phyloP scores from a whole-genome alignment of 2,113 vertebrate species.

The Scomber japonicus region DNA sequence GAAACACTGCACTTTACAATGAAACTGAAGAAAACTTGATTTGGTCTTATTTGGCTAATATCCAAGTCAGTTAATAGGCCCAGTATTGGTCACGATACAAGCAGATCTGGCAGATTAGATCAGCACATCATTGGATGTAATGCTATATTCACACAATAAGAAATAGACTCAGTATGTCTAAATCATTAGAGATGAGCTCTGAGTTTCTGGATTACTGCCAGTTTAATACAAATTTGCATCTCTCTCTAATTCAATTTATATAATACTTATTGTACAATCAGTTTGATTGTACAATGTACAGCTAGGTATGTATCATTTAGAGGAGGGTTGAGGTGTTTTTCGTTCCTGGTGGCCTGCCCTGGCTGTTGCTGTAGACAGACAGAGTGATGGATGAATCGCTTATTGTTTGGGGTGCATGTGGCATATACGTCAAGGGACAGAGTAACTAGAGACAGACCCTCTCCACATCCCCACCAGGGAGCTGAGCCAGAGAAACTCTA shows the following conservation, averaged over 20 bases:
- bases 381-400: conserved; percentile 73
- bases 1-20: too few relatives aligned
- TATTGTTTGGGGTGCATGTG: conserved; percentile 79
- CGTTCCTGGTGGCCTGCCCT: background rate
- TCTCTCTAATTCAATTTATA: background rate
- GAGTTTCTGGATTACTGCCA: background rate
- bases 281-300: background rate
- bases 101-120: background rate
- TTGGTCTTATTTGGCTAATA: too few relatives aligned
- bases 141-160: background rate
- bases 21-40: too few relatives aligned
- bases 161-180: background rate
- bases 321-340: conserved; percentile 41
- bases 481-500: conserved; percentile 73
- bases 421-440: conserved; percentile 67
- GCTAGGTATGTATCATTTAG: background rate
- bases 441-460: conserved; percentile 72
- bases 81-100: background rate
- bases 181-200: background rate
- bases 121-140: background rate
- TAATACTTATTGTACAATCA: background rate
- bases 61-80: background rate
- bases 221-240: background rate
- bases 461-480: conserved; percentile 75
- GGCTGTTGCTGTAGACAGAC: conserved; percentile 58